A percentile compares a stretch with the other conserved stretches of the same genome.
phyloP scores from a whole-genome alignment of 1,140 invertebrate genomes.

The Bemisia tabaci region DNA sequence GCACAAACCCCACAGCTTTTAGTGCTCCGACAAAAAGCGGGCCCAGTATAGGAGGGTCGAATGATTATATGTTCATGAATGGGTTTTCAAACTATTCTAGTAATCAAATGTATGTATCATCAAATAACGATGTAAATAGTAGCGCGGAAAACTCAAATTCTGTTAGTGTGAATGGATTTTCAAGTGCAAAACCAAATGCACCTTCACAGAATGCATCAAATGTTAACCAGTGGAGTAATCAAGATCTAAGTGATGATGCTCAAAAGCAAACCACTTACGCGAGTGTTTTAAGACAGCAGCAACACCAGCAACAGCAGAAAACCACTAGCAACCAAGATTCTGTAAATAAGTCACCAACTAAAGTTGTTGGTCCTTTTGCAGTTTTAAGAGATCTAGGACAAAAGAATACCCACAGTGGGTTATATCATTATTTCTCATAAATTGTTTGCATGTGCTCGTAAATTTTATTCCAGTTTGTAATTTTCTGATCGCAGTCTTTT shows the following conservation, averaged over 20 bases:
- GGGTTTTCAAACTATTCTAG: not conserved
- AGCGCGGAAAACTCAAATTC: not conserved
- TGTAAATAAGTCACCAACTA: not conserved
- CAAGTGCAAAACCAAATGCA: not conserved
- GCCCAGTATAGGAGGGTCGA: not conserved
- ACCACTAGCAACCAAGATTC: not conserved
- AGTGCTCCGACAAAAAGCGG: not conserved
- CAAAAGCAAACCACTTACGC: not conserved
- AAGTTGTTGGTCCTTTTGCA: not conserved
- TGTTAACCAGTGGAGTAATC: not conserved
- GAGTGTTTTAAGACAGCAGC: not conserved
- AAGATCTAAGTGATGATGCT: not conserved
- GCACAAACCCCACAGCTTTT: not conserved
- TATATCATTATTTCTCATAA: not conserved
- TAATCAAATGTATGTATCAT: not conserved
- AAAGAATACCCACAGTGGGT: not conserved
- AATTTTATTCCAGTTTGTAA: no score
- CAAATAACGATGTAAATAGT: not conserved
- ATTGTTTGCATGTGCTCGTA: no score
- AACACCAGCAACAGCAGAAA: not conserved
- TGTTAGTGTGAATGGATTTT: not conserved
- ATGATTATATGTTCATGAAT: not conserved
- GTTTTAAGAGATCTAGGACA: not conserved
- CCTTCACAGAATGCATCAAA: not conserved
- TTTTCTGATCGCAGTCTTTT: no score